These are phyloP conservation scores for Acrobeloides nanus DNA, from an alignment of 2,888 invertebrate genomes.

Conservation along the genomic window DNA sequence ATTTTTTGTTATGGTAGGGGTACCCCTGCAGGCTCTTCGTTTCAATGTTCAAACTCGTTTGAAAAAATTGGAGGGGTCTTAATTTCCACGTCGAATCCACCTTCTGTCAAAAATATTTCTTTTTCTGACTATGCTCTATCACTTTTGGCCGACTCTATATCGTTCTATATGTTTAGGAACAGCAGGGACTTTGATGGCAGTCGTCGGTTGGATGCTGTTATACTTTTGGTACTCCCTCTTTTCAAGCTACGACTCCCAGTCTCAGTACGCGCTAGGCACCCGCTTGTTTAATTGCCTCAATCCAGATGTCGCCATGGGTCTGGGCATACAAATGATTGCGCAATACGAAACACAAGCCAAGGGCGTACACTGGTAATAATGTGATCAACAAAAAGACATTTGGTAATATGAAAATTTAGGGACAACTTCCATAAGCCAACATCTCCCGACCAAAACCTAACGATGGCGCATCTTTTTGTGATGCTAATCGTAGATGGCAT, in stretches of 20 bases:
- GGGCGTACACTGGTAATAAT: constrained; percentile 33
- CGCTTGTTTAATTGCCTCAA: constrained; percentile 39
- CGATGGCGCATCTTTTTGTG: constrained; percentile 31
- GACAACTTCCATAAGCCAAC: constrained; percentile 25
- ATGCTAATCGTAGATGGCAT: constrained; percentile 37
- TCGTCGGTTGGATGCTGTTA: constrained; percentile 43
- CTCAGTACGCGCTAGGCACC: constrained; percentile 23
- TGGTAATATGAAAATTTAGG: too few relatives aligned
- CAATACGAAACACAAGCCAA: constrained; percentile 40
- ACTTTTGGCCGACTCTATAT: too few relatives aligned
- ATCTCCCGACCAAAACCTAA: constrained; percentile 35
- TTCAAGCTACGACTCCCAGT: constrained; percentile 24
- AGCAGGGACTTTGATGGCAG: constrained; percentile 37
- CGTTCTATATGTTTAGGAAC: too few relatives aligned
- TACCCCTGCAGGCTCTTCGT: too few relatives aligned
- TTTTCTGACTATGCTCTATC: too few relatives aligned
- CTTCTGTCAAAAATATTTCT: too few relatives aligned
- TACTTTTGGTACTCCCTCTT: constrained; percentile 46
- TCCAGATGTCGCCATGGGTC: constrained; percentile 37
- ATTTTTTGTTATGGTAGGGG: too few relatives aligned
- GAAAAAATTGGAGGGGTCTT: too few relatives aligned
- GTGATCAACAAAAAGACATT: too few relatives aligned
- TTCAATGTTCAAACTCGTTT: too few relatives aligned
- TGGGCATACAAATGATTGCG: constrained; percentile 33
- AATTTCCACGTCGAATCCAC: too few relatives aligned